Evolutionary conservation across 2,797 vertebrate species (phyloP).

Genomic region (Myotis pilosus): DNA sequence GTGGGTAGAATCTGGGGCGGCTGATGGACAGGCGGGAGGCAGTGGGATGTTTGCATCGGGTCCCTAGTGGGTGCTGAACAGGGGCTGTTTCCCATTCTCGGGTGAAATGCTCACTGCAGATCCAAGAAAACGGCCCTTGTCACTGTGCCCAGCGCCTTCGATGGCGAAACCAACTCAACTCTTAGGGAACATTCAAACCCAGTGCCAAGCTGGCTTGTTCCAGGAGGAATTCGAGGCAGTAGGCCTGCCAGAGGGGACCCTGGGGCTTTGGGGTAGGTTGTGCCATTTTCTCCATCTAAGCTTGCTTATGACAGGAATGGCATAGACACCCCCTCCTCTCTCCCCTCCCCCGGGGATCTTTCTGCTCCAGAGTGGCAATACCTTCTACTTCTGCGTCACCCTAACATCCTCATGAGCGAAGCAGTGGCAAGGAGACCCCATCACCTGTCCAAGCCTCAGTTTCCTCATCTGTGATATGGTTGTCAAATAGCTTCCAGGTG

Average conservation of each 20-base stretch:
- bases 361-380: neutral
- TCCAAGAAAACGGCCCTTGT: neutral
- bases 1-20: neutral
- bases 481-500: neutral
- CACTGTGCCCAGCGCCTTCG: neutral
- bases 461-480: neutral
- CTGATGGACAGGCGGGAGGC: neutral
- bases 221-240: neutral
- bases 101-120: neutral
- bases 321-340: fast-evolving
- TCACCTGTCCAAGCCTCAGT: neutral
- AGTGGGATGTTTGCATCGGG: neutral
- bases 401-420: neutral
- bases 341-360: neutral
- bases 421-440: fast-evolving
- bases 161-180: neutral
- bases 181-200: neutral
- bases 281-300: neutral
- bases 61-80: neutral
- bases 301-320: neutral
- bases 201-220: neutral
- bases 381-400: neutral
- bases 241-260: neutral
- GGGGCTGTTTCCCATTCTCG: neutral
- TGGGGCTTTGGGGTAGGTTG: neutral